Conservation (phyloP, 2,888 invertebrate genomes). For the Zygothrica quintamaculata region DNA sequence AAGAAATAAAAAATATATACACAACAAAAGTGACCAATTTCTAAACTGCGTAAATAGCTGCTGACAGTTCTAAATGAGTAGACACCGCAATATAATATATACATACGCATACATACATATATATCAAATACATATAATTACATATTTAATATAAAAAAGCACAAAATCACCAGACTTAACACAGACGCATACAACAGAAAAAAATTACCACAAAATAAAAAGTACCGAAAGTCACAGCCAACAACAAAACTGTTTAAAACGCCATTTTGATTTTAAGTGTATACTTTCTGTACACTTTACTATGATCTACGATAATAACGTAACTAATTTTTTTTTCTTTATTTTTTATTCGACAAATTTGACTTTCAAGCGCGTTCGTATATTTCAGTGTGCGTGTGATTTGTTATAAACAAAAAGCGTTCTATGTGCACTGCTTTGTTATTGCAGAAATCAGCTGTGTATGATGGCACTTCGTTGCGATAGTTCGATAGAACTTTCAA, state of each 20-base stretch:
- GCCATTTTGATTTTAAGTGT: slow-evolving; percentile 60
- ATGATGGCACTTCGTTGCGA: slow-evolving; percentile 12
- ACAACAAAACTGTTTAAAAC: slow-evolving; percentile 47
- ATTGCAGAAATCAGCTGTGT: slow-evolving; percentile 58
- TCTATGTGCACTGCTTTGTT: slow-evolving; percentile 47
- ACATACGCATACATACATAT: slow-evolving; percentile 8
- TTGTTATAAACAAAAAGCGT: slow-evolving; percentile 56
- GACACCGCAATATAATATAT: slow-evolving; percentile 9
- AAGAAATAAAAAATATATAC: slow-evolving; percentile 28
- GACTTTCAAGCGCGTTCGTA: slow-evolving; percentile 2
- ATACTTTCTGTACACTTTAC: slow-evolving; percentile 12
- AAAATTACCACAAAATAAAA: slow-evolving; percentile 25
- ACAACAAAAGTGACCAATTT: slow-evolving; percentile 25
- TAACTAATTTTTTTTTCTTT: no score
- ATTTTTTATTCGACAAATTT: slow-evolving; percentile 6
- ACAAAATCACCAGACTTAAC: slow-evolving; percentile 35
- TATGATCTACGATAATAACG: slow-evolving; percentile 19
- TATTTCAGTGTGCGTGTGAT: slow-evolving; percentile 10
- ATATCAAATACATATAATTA: slow-evolving; percentile 16
- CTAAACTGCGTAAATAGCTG: slow-evolving; percentile 53
- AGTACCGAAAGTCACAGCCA: slow-evolving; percentile 31
- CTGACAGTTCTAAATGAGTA: slow-evolving; percentile 19
- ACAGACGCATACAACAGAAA: slow-evolving; percentile 6
- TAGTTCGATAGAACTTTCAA: slow-evolving; percentile 10
- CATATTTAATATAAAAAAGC: no score